Conservation (phyloP, 2,888 invertebrate species). For the Phlogophora meticulosa region DNA sequence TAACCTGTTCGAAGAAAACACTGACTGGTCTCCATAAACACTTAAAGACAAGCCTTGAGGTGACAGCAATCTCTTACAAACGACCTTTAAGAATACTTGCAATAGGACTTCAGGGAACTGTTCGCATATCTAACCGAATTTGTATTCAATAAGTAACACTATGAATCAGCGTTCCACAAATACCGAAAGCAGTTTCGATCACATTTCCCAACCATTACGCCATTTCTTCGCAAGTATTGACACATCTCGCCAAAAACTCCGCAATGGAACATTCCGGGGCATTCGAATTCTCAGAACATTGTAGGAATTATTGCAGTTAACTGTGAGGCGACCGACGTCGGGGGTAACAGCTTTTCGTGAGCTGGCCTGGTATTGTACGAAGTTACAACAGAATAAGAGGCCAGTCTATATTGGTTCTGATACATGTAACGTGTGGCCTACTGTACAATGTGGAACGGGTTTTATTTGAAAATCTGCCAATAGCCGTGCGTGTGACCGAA, state of each 20-base stretch:
- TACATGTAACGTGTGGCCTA: no score
- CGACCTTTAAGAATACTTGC: constrained; percentile 24
- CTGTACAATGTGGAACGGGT: constrained; percentile 49
- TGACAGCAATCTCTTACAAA: constrained; percentile 30
- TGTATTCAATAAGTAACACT: constrained; percentile 42
- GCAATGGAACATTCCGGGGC: constrained; percentile 37
- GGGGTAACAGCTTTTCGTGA: no score
- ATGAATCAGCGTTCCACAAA: constrained; percentile 49
- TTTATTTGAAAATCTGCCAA: constrained; percentile 78
- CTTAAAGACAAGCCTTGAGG: constrained; percentile 27
- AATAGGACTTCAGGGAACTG: constrained; percentile 37
- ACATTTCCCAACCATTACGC: constrained; percentile 45
- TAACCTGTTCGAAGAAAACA: constrained; percentile 27
- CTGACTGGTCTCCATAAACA: constrained; percentile 8
- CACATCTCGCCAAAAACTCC: constrained; percentile 33
- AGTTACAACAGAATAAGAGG: no score
- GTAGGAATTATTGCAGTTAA: constrained; percentile 45
- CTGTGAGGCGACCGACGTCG: background rate
- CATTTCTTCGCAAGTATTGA: constrained; percentile 34
- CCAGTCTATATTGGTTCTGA: no score
- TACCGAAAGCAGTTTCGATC: constrained; percentile 31
- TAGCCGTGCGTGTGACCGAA: constrained; percentile 71
- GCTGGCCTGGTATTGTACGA: no score
- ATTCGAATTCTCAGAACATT: constrained; percentile 39
- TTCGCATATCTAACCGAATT: constrained; percentile 34